A percentile compares a stretch with the other conserved stretches of the same genome.
Evolutionary conservation across 2,113 vertebrate genomes (phyloP).

Genomic region (Otis tarda): DNA sequence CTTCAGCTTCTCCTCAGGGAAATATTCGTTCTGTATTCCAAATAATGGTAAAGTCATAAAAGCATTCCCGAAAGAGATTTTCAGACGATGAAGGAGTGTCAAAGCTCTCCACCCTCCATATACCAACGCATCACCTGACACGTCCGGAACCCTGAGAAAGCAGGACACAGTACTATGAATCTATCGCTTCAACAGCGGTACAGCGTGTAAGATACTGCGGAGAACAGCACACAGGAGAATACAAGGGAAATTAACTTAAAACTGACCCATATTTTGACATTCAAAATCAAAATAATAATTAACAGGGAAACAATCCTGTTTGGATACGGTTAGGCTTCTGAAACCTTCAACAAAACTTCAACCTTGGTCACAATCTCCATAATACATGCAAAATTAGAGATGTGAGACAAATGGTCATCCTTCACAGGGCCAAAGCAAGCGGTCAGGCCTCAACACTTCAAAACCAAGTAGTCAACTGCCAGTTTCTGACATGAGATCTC

Average conservation of each 20-base stretch:
- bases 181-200: neutral
- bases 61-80: neutral
- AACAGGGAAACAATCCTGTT: neutral
- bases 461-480: neutral
- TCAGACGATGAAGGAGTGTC: neutral
- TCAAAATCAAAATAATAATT: neutral
- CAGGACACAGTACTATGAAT: fast-evolving
- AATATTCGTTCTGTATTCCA: neutral
- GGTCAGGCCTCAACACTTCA: neutral
- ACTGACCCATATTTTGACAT: neutral
- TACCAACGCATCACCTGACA: too few relatives aligned
- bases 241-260: neutral
- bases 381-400: neutral
- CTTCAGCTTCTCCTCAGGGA: neutral
- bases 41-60: neutral
- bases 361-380: too few relatives aligned
- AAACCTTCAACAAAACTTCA: neutral
- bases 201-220: neutral
- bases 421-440: neutral
- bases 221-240: neutral
- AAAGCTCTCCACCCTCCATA: neutral
- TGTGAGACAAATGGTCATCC: fast-evolving
- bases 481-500: neutral
- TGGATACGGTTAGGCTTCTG: neutral
- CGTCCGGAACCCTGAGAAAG: neutral